phyloP scores from a whole-genome alignment of 2,113 vertebrate genomes.

The Gasterosteus nipponicus region DNA sequence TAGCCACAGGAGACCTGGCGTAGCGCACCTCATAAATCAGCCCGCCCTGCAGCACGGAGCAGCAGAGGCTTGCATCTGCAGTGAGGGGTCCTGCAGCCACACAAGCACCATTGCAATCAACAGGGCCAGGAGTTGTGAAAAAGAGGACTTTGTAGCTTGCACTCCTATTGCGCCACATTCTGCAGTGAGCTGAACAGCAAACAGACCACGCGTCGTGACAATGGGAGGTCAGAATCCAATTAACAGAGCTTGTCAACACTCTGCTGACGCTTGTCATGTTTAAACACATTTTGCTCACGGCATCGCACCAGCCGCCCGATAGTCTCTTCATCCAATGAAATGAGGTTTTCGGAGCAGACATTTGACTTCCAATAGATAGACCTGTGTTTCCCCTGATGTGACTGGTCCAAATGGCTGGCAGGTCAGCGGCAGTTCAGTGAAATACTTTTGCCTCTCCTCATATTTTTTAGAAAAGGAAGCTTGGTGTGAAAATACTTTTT shows the following conservation, averaged over 20 bases:
- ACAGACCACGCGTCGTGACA: background rate
- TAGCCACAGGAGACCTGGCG: conserved; percentile 62
- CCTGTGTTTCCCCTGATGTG: conserved; percentile 5
- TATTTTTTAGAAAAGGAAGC: conserved; percentile 36
- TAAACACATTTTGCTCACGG: background rate
- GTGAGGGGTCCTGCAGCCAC: conserved; percentile 59
- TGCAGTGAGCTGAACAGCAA: conserved; percentile 29
- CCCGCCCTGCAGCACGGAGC: conserved; percentile 55
- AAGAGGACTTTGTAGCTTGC: conserved; percentile 9
- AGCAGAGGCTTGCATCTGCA: conserved; percentile 67
- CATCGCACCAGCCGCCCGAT: background rate
- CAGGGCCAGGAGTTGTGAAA: conserved; percentile 28
- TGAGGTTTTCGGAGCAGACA: background rate
- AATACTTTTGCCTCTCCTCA: conserved; percentile 25
- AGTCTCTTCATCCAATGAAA: background rate
- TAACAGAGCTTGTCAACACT: background rate
- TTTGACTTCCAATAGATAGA: background rate
- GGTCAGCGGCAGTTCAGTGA: conserved; percentile 42
- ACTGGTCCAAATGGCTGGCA: conserved; percentile 17
- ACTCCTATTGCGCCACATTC: conserved; percentile 21
- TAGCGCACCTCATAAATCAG: conserved; percentile 77
- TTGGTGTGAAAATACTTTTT: conserved; percentile 37
- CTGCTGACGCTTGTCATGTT: background rate
- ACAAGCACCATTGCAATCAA: conserved; percentile 55
- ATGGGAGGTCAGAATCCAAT: background rate